Evolutionary conservation across 35 echinoderm and acorn worm species (phyloP).

Genomic region (Ophiothrix spiculata): DNA sequence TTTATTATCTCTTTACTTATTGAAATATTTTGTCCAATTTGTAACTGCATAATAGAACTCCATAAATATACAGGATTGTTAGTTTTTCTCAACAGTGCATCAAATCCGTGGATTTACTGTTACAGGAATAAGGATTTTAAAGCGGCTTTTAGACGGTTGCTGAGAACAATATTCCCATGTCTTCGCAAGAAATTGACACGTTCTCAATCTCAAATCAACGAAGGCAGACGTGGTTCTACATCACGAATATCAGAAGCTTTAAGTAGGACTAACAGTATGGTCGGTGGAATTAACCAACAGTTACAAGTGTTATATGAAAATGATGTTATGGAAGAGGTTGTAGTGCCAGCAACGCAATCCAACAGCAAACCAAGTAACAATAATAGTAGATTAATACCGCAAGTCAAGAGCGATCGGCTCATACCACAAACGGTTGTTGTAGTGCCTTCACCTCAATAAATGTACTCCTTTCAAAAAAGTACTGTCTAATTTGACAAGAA

Average conservation of each 20-base stretch:
- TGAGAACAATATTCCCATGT: slow-evolving; percentile 7
- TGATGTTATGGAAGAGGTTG: slow-evolving; percentile 16
- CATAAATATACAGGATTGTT: slow-evolving; percentile 66
- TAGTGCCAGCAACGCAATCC: not conserved
- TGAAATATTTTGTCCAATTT: slow-evolving; percentile 51
- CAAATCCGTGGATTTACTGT: slow-evolving; percentile 91
- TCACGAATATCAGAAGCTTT: slow-evolving; percentile 74
- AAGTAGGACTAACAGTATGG: slow-evolving; percentile 90
- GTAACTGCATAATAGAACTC: slow-evolving; percentile 3
- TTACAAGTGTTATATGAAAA: slow-evolving; percentile 35
- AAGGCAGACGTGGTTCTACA: slow-evolving; percentile 34
- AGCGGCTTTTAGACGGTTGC: slow-evolving; percentile 67
- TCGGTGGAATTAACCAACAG: slow-evolving; percentile 38
- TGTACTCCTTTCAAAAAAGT: not conserved
- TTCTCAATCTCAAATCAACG: not conserved
- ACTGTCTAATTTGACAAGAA: not conserved
- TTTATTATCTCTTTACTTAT: slow-evolving; percentile 48
- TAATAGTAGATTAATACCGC: slow-evolving; percentile 3
- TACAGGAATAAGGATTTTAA: slow-evolving; percentile 86
- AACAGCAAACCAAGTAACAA: not conserved
- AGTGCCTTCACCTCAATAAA: not conserved
- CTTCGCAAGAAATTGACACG: slow-evolving; percentile 26
- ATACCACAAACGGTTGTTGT: not conserved
- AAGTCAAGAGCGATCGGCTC: too few species aligned
- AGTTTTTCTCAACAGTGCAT: slow-evolving; percentile 56